Evolutionary conservation across 2,797 vertebrate genomes (phyloP).

Genomic region (Bradypodion pumilum): DNA sequence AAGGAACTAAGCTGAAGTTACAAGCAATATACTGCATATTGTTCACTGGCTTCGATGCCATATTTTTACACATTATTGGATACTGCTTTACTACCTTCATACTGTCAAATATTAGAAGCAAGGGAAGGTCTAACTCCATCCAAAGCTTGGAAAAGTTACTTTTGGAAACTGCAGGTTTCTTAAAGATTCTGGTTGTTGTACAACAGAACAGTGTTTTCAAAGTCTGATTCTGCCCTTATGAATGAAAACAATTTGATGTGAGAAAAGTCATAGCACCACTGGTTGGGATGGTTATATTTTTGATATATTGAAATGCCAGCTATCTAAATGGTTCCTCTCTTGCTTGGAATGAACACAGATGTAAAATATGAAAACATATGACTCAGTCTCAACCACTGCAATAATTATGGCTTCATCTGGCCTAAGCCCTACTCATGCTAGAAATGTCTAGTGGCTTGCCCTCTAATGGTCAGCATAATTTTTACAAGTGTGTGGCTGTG

Average conservation of each 20-base stretch:
- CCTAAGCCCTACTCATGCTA: conserved; percentile 7
- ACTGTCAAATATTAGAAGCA: background rate
- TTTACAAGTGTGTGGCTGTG: conserved; percentile 23
- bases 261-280: conserved; percentile 34
- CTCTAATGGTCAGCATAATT: conserved; percentile 9
- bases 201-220: background rate
- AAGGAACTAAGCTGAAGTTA: background rate
- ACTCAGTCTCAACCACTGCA: conserved; percentile 57
- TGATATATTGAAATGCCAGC: conserved; percentile 43
- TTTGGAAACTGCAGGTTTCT: too few species aligned
- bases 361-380: conserved; percentile 68
- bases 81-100: background rate
- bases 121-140: background rate
- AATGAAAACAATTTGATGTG: conserved; percentile 25
- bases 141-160: too few species aligned
- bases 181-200: background rate
- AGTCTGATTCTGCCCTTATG: background rate
- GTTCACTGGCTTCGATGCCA: background rate
- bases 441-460: background rate
- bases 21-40: too few species aligned
- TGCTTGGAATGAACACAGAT: conserved; percentile 71
- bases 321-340: conserved; percentile 53
- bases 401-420: conserved; percentile 52
- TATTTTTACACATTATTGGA: background rate
- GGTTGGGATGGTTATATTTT: conserved; percentile 20